Evolutionary conservation across 2,113 vertebrate species (phyloP).

Genomic region (Entelurus aequoreus): DNA sequence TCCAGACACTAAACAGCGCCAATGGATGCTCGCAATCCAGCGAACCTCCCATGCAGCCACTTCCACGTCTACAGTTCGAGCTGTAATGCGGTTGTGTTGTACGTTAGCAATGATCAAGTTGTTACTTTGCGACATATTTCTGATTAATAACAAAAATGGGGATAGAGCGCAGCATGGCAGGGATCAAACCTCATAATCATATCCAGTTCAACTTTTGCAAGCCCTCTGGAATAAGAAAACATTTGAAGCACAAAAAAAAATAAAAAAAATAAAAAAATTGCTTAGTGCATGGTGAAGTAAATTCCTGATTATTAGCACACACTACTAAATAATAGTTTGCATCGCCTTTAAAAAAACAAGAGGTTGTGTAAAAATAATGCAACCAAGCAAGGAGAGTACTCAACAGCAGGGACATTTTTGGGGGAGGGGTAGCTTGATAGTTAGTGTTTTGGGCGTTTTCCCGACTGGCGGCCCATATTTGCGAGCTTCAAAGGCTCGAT

Average conservation of each 20-base stretch:
- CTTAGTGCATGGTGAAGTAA: constrained; percentile 19
- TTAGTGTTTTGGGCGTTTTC: constrained; percentile 58
- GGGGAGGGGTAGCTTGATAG: constrained; percentile 47
- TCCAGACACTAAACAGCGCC: constrained; percentile 69
- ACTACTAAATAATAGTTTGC: constrained; percentile 49
- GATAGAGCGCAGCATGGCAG: constrained; percentile 40
- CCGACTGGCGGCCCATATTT: constrained; percentile 66
- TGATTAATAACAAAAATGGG: constrained; percentile 36
- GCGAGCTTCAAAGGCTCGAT: constrained; percentile 66
- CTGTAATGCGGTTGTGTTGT: constrained; percentile 24
- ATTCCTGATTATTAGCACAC: constrained; percentile 49
- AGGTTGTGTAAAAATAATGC: constrained; percentile 58
- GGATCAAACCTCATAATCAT: constrained; percentile 16
- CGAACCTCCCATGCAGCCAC: constrained; percentile 50
- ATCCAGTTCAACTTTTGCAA: constrained; percentile 29
- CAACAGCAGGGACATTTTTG: constrained; percentile 51
- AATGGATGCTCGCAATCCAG: constrained; percentile 55
- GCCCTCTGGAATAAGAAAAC: constrained; percentile 12
- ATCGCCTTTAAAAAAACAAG: constrained; percentile 57
- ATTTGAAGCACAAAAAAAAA: constrained; percentile 32
- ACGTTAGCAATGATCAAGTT: constrained; percentile 34
- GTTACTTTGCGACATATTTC: constrained; percentile 42
- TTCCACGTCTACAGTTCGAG: constrained; percentile 41
- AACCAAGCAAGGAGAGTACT: constrained; percentile 36
- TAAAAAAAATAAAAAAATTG: too few relatives aligned